Conservation (phyloP, 2,113 vertebrate genomes). For the Gopherus flavomarginatus region DNA sequence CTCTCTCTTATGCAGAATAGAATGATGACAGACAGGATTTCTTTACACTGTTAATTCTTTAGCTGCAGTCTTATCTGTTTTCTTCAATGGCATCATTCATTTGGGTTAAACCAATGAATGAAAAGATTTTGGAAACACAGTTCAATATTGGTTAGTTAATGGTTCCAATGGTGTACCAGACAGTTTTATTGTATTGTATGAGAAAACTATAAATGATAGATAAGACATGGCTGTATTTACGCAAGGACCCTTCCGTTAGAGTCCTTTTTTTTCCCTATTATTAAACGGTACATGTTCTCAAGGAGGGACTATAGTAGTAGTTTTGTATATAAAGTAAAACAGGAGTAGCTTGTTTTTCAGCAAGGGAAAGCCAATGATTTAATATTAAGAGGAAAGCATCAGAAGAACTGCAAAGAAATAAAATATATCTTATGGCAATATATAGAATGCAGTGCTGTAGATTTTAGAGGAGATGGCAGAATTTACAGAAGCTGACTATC, state of each 20-base stretch:
- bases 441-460: slow-evolving; percentile 22
- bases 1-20: neutral
- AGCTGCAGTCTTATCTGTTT: slow-evolving; percentile 22
- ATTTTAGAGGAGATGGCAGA: slow-evolving; percentile 32
- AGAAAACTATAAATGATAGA: slow-evolving; percentile 1
- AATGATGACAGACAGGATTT: neutral
- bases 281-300: slow-evolving; percentile 37
- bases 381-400: neutral
- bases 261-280: neutral
- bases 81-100: neutral
- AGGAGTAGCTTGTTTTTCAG: neutral
- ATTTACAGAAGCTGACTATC: slow-evolving; percentile 36
- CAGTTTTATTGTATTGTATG: neutral
- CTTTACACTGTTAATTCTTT: slow-evolving; percentile 18
- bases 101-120: slow-evolving; percentile 22
- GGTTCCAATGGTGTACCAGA: slow-evolving; percentile 9
- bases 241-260: neutral
- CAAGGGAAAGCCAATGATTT: slow-evolving; percentile 23
- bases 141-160: slow-evolving; percentile 27
- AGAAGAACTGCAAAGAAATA: slow-evolving; percentile 16
- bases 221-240: slow-evolving; percentile 1
- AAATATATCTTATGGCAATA: slow-evolving; percentile 1
- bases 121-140: neutral
- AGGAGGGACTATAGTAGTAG: neutral
- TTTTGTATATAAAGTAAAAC: neutral